Percentiles rank a stretch among this genome's conserved stretches.
These are phyloP conservation scores for Festucalex cinctus DNA, from an alignment of 2,113 vertebrate species.

Conservation along the genomic window DNA sequence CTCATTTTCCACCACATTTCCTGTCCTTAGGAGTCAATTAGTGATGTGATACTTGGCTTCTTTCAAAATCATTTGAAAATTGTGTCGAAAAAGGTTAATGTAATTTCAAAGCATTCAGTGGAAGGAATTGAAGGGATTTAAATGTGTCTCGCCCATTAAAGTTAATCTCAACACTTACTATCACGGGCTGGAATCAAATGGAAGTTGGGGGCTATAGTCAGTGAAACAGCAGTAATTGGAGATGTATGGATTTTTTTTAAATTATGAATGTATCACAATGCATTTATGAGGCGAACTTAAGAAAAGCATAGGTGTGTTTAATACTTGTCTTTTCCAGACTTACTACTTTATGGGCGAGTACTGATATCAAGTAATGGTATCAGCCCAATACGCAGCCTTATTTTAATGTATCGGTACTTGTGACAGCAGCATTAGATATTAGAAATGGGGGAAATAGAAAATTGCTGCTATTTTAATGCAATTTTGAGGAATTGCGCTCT, in stretches of 20 bases:
- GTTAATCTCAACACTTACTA: conserved; percentile 30
- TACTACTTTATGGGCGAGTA: not conserved
- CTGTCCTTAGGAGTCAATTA: conserved; percentile 72
- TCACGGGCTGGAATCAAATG: conserved; percentile 35
- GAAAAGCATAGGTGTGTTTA: not conserved
- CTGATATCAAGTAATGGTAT: too few species aligned
- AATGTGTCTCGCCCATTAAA: conserved; percentile 47
- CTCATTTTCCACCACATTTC: conserved; percentile 74
- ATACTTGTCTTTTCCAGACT: not conserved
- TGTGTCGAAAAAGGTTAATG: conserved; percentile 66
- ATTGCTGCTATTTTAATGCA: too few species aligned
- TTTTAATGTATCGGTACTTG: too few species aligned
- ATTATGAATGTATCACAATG: not conserved
- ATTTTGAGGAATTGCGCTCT: too few species aligned
- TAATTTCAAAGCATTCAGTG: conserved; percentile 65
- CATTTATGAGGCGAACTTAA: not conserved
- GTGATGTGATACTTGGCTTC: conserved; percentile 59
- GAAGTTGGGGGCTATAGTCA: conserved; percentile 27
- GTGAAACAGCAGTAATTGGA: conserved; percentile 26
- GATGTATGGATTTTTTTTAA: conserved; percentile 21
- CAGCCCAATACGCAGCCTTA: too few species aligned
- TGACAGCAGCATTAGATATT: too few species aligned
- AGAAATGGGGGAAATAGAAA: too few species aligned
- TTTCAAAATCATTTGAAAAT: conserved; percentile 52
- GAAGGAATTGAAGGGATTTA: conserved; percentile 41